Percentiles rank a stretch among this genome's conserved stretches.
These are phyloP conservation scores for Eupelmus urozonus DNA, from an alignment of 2,888 invertebrate genomes.

Conservation along the genomic window DNA sequence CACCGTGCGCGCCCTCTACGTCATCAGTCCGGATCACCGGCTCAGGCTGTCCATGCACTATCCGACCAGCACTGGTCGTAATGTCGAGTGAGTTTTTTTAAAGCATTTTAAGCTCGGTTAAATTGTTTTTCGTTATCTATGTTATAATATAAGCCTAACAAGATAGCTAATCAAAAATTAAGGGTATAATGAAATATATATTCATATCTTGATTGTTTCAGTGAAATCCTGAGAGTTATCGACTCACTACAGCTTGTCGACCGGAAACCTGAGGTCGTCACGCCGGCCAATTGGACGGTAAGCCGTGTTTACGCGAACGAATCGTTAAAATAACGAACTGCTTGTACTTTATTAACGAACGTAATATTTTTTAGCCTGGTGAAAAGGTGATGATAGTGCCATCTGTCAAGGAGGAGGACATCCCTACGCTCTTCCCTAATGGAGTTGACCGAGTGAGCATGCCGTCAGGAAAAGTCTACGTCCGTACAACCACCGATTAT, in stretches of 20 bases:
- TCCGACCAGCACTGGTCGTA: constrained; percentile 91
- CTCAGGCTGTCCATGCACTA: constrained; percentile 89
- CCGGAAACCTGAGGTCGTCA: constrained; percentile 85
- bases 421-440: constrained; percentile 83
- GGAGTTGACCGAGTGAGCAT: constrained; percentile 83
- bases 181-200: neutral
- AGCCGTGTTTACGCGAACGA: constrained; percentile 69
- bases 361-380: constrained; percentile 80
- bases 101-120: neutral
- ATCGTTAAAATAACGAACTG: neutral
- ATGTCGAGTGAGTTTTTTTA: constrained; percentile 85
- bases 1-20: constrained; percentile 87
- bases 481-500: constrained; percentile 85
- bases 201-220: constrained; percentile 72
- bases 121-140: neutral
- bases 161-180: too few relatives aligned
- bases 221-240: constrained; percentile 90
- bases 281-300: constrained; percentile 92
- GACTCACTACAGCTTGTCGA: constrained; percentile 90
- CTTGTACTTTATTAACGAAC: neutral
- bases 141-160: too few relatives aligned
- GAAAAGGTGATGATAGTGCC: constrained; percentile 90
- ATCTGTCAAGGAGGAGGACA: constrained; percentile 82
- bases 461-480: constrained; percentile 88
- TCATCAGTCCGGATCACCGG: constrained; percentile 89